These are phyloP conservation scores for Eurois occulta DNA, from an alignment of 2,888 invertebrate species.

Conservation along the genomic window DNA sequence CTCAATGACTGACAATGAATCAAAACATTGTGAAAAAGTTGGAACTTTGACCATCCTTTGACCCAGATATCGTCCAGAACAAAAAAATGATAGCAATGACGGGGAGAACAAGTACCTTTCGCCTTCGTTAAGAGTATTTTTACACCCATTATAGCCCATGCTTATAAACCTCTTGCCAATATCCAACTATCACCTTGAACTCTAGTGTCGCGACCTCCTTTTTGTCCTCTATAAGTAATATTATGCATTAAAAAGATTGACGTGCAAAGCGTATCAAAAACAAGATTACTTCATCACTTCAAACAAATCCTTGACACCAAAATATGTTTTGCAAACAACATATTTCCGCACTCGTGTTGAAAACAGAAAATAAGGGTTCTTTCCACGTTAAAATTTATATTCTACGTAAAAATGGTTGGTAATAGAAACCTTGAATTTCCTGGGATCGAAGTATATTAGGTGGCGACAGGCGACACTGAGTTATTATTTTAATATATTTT, in stretches of 20 bases:
- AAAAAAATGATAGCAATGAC: too few species aligned
- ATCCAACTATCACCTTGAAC: background rate
- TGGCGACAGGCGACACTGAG: slow-evolving; percentile 65
- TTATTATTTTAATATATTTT: slow-evolving; percentile 73
- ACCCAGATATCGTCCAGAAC: too few species aligned
- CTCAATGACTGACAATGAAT: too few species aligned
- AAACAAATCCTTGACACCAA: slow-evolving; percentile 6
- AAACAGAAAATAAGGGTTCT: slow-evolving; percentile 76
- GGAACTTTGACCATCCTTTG: too few species aligned
- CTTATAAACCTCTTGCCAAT: background rate
- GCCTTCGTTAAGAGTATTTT: too few species aligned
- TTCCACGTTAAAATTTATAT: slow-evolving; percentile 78
- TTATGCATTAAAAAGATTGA: background rate
- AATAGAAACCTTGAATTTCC: slow-evolving; percentile 63
- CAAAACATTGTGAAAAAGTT: too few species aligned
- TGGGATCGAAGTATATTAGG: slow-evolving; percentile 68
- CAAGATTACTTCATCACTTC: background rate
- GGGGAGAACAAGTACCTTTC: too few species aligned
- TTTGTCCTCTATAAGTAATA: background rate
- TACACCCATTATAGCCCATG: too few species aligned
- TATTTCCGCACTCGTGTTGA: slow-evolving; percentile 63
- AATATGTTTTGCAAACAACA: slow-evolving; percentile 46
- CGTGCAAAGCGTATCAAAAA: background rate
- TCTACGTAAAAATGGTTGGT: slow-evolving; percentile 73
- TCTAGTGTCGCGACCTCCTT: background rate